Evolutionary conservation across 2,113 vertebrate species (phyloP).

Genomic region (zebrafish (Danio rerio)): GRCz12tu NC_133181.1:16080001-16080500

Average conservation of each 20-base stretch:
- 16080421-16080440: too few species aligned
- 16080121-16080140: conserved; percentile 21
- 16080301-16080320: background rate
- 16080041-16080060: background rate
- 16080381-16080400: background rate
- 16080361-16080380: background rate
- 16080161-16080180: conserved; percentile 34
- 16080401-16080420: background rate
- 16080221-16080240: background rate
- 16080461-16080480: too few species aligned
- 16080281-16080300: background rate
- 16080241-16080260: background rate
- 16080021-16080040: background rate
- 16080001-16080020: background rate
- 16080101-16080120: background rate
- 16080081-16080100: conserved; percentile 11
- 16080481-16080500: too few species aligned
- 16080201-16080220: background rate
- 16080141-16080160: background rate
- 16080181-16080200: conserved; percentile 15
- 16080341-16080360: background rate
- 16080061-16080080: background rate
- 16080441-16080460: too few species aligned
- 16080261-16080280: conserved; percentile 27
- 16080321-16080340: background rate